These are phyloP conservation scores for Gobionotothen gibberifrons DNA, from an alignment of 2,797 vertebrate species.

Conservation along the genomic window DNA sequence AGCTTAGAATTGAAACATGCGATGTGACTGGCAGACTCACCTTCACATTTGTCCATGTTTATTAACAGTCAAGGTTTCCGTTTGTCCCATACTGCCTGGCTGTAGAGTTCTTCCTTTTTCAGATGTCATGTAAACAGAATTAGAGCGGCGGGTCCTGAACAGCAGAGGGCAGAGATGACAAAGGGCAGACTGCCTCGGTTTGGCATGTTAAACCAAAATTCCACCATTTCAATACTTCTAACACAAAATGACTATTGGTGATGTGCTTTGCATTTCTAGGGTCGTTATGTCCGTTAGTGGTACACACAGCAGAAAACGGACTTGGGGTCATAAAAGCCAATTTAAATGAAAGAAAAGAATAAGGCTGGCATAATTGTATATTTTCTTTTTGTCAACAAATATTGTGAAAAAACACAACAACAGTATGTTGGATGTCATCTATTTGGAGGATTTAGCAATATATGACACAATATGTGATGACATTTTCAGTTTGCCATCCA, in stretches of 20 bases:
- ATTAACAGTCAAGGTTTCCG: slow-evolving; percentile 49
- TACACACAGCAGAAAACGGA: not conserved
- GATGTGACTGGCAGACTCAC: slow-evolving; percentile 38
- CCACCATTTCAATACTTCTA: slow-evolving; percentile 15
- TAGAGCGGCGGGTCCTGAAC: slow-evolving; percentile 33
- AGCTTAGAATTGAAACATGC: slow-evolving; percentile 11
- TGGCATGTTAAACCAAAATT: slow-evolving; percentile 22
- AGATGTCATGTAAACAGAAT: slow-evolving; percentile 40
- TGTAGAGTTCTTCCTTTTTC: slow-evolving; percentile 34
- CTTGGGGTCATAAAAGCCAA: not conserved
- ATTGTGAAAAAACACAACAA: not conserved
- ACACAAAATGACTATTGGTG: slow-evolving; percentile 3
- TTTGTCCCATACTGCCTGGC: slow-evolving; percentile 15
- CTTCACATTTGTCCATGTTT: slow-evolving; percentile 33
- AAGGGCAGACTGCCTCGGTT: slow-evolving; percentile 23
- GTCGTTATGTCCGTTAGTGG: not conserved
- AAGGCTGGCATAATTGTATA: not conserved
- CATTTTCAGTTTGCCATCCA: not conserved
- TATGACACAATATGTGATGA: not conserved
- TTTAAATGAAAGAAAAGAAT: not conserved
- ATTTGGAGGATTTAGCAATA: not conserved
- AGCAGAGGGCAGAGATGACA: slow-evolving; percentile 35
- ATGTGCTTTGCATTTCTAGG: slow-evolving; percentile 42
- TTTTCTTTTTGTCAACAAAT: not conserved
- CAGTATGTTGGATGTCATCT: not conserved